Evolutionary conservation across 2,888 invertebrate species (phyloP).

Genomic region (Phragmatobia fuliginosa): DNA sequence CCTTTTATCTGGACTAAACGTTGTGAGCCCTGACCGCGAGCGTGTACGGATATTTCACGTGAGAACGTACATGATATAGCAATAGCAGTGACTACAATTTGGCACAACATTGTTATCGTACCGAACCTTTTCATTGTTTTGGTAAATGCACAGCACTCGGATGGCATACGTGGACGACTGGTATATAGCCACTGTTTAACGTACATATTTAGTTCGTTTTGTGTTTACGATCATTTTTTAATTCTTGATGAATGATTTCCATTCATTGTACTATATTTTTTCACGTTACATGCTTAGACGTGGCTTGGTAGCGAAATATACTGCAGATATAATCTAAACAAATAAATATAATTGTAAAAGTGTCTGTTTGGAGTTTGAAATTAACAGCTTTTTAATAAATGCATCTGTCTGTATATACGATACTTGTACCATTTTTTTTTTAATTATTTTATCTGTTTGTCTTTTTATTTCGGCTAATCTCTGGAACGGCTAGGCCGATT

Average conservation of each 20-base stretch:
- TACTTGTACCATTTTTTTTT: too few relatives aligned
- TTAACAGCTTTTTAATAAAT: too few relatives aligned
- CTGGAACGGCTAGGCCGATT: too few relatives aligned
- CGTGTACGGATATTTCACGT: constrained; percentile 60
- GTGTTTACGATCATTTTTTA: constrained; percentile 20
- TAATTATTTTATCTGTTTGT: too few relatives aligned
- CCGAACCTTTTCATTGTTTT: constrained; percentile 40
- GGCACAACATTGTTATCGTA: constrained; percentile 76
- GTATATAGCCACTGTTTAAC: constrained; percentile 20
- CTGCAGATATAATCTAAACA: too few relatives aligned
- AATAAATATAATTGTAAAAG: too few relatives aligned
- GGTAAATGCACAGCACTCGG: constrained; percentile 19
- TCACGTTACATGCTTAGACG: not conserved
- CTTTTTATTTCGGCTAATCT: too few relatives aligned
- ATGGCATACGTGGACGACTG: constrained; percentile 29
- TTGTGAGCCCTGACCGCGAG: constrained; percentile 63
- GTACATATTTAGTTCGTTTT: constrained; percentile 18
- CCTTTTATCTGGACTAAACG: constrained; percentile 79
- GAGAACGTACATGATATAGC: constrained; percentile 81
- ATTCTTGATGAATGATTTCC: not conserved
- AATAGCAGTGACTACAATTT: constrained; percentile 67
- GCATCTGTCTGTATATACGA: too few relatives aligned
- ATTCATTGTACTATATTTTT: not conserved
- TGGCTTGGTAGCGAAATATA: not conserved
- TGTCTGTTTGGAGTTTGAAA: too few relatives aligned